Evolutionary conservation across 2,797 vertebrate species (phyloP).

Genomic region (Molossus alvarezi): DNA sequence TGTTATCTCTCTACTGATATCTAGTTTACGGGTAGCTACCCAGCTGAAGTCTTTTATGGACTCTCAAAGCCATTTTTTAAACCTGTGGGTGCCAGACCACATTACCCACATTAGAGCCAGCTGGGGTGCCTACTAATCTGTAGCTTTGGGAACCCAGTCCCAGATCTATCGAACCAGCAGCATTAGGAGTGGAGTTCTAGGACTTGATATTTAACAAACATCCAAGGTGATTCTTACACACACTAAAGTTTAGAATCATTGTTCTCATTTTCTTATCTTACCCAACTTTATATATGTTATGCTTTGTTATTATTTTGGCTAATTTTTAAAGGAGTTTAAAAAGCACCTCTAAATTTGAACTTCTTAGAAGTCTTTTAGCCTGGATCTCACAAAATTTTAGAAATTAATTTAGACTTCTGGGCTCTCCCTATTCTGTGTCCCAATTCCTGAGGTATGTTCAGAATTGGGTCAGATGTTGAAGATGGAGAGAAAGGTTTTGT

Average conservation of each 20-base stretch:
- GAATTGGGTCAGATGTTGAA: conserved; percentile 32
- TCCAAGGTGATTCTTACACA: neutral
- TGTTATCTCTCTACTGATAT: neutral
- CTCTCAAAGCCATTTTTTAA: conserved; percentile 24
- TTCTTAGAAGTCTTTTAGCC: neutral
- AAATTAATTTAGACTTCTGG: neutral
- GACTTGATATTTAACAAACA: neutral
- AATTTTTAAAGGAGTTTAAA: neutral
- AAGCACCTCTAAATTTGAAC: conserved; percentile 28
- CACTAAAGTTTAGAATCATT: conserved; percentile 32
- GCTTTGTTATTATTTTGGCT: conserved; percentile 42
- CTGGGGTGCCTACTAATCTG: neutral
- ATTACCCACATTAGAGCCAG: neutral
- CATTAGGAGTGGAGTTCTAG: neutral
- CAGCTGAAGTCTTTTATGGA: neutral
- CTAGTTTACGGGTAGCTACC: neutral
- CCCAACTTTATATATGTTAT: neutral
- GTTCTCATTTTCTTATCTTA: neutral
- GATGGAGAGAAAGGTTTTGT: neutral
- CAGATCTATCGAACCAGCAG: neutral
- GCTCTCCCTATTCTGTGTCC: neutral
- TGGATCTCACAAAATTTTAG: conserved; percentile 28
- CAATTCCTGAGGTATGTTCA: conserved; percentile 38
- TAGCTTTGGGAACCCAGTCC: neutral
- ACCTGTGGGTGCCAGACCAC: neutral